These are phyloP conservation scores for Sinelater perroti DNA, from an alignment of 2,888 invertebrate genomes.

Conservation along the genomic window DNA sequence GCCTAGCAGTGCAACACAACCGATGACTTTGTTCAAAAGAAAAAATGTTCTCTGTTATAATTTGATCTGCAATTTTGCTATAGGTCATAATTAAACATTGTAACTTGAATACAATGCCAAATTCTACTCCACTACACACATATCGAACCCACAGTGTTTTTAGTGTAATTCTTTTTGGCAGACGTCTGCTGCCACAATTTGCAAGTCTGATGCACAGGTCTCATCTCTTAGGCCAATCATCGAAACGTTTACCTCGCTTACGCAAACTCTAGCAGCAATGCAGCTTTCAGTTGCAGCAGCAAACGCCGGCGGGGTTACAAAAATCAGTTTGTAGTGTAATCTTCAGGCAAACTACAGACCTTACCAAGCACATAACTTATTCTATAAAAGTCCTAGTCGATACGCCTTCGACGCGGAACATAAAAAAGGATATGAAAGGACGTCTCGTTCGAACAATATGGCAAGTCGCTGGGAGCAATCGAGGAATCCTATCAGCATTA, in stretches of 20 bases:
- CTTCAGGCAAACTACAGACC: conserved; percentile 26
- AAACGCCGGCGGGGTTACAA: conserved; percentile 22
- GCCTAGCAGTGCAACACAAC: no score
- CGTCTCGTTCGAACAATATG: conserved; percentile 14
- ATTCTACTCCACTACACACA: conserved; percentile 59
- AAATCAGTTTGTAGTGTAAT: conserved; percentile 38
- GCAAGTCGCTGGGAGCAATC: conserved; percentile 13
- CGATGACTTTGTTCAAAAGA: no score
- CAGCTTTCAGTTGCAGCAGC: conserved; percentile 13
- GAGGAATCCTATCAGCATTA: conserved; percentile 8
- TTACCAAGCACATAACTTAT: conserved; percentile 16
- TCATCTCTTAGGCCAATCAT: neutral
- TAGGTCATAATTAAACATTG: conserved; percentile 57
- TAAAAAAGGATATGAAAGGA: conserved; percentile 15
- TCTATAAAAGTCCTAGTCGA: conserved; percentile 1
- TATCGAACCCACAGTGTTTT: conserved; percentile 49
- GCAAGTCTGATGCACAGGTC: no score
- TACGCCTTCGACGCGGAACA: neutral
- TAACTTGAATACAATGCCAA: conserved; percentile 57
- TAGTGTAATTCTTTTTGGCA: conserved; percentile 27
- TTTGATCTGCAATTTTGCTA: conserved; percentile 47
- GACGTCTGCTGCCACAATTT: conserved; percentile 29
- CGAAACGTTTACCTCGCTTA: neutral
- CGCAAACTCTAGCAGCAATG: conserved; percentile 1
- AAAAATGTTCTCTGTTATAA: conserved; percentile 39